Evolutionary conservation across 2,797 vertebrate species (phyloP), one percentile per base, ranked within the genome.

Genomic region (Scleropages formosus): DNA sequence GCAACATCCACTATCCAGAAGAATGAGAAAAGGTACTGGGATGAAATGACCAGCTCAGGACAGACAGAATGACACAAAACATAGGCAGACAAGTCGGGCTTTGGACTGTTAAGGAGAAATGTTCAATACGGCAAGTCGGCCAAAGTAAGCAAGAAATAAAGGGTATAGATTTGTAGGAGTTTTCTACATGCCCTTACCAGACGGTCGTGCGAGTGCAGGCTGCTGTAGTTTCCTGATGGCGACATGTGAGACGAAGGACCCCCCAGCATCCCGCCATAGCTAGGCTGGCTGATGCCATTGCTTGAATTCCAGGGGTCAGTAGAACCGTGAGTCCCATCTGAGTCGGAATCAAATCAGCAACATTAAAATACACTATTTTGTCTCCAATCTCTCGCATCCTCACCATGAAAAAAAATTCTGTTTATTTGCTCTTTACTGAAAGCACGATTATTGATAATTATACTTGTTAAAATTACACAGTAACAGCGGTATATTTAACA

Each of bases 281-380:
- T 92, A 58, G 95, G 93, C 91, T 97, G 97, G 92, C 91, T 95
- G 91, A 98, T 93, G 79, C 95, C 96, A 81, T 95, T 98, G 88
- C 95, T 93, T 77, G 95, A 95, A 87, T 88, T 98, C 97, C 97
- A 99, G 90, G 96, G 94, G 91, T 98, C 95, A 79, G 96, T 93
- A 4, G 95, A 95, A 92, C 91, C 94, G 90, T 94, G 94, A 87
- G 90, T 94, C 88, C 95, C 96, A 92, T 97, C 96, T 98, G 87
- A 51, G 59, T 80, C 11, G 56, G n/a, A 6, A 39, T 39, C 31
- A 39, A 39, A 39, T 39, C 39, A 39, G 39, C 31, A 39, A 31
- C 39, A 6, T 39, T 39, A n/a, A n/a, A 39, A 39, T n/a, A n/a
- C 2, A 39, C 31, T 2, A 39, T 39, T 39, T 39, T 39, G 6